Conservation (phyloP, 1,140 invertebrate genomes). For the Drosophila auraria region DNA sequence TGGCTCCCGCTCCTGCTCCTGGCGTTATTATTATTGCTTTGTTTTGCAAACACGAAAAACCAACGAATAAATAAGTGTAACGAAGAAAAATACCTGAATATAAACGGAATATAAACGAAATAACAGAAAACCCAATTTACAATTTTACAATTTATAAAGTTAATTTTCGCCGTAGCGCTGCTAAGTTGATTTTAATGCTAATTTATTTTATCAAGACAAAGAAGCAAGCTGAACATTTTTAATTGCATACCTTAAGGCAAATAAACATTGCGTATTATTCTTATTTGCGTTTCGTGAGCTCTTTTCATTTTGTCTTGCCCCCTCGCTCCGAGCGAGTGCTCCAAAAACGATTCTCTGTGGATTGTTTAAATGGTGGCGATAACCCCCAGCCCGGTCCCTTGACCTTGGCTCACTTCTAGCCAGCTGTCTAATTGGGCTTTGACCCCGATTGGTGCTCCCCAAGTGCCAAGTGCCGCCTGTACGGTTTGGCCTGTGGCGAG, state of each 20-base stretch:
- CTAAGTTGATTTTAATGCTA: conserved; percentile 74
- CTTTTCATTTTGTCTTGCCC: conserved; percentile 70
- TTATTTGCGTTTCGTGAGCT: conserved; percentile 42
- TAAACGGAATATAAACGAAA: conserved; percentile 23
- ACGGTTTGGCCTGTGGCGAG: conserved; percentile 14
- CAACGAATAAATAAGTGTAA: conserved; percentile 54
- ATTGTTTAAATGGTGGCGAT: conserved; percentile 14
- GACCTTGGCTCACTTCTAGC: conserved; percentile 31
- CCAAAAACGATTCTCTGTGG: conserved; percentile 4
- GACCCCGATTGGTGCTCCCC: background rate
- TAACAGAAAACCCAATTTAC: conserved; percentile 17
- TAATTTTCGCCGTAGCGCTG: conserved; percentile 56
- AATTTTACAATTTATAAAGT: conserved; percentile 70
- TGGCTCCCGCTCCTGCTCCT: conserved; percentile 3
- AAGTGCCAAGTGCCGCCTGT: background rate
- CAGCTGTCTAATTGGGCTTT: conserved; percentile 26
- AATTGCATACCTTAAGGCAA: conserved; percentile 62
- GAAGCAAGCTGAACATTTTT: conserved; percentile 61
- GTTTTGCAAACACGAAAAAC: conserved; percentile 39
- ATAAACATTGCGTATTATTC: conserved; percentile 70
- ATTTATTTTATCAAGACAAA: conserved; percentile 65
- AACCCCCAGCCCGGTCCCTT: background rate
- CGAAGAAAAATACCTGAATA: conserved; percentile 44
- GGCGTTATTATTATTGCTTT: conserved; percentile 31
- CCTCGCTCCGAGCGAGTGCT: background rate